Base-by-base conservation (phyloP, 2,888 invertebrate species). In the Cheiracanthium punctorium region DNA sequence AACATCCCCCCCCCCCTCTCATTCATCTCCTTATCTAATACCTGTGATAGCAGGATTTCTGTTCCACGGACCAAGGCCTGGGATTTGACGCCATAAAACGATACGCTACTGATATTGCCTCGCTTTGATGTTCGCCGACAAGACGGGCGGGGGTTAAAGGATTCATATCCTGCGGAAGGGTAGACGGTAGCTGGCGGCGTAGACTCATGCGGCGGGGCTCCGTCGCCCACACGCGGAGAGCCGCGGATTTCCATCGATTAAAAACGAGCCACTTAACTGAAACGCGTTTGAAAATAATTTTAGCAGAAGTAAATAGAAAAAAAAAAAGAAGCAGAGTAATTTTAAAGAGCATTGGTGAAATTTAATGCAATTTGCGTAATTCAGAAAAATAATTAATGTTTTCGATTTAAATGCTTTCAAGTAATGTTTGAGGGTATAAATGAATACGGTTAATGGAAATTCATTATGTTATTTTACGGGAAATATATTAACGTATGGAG, bases 1-100 rank as follows among this genome's bases (percentile, higher is more conserved):
- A 71, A 73, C 37, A 72, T 33, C 72, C 72, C 73, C 41, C 70
- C 58, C 67, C 52, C 48, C 33, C 32, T 1, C 30, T 33, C 69
- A 69, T 37, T 37, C 58, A 58, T 32, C 69, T 69, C 69, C 74
- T 82, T 77, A 71, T 77, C 77, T 81, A 52, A 80, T 73, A 52
- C 64, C 81, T 32, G 75, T 73, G 73, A 80, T 80, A 74, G 70
- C 71, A 82, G 73, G 84, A 85, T 85, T 82, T 82, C 76, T 76
- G 76, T 70, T 24, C 69, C 69, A 29, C 72, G 77, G 77, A 58
- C 67, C 74, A 77, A 70, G 74, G 74, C 79, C 69, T 72, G 24
- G 79, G 84, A 82, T 82, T 82, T 82, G 76, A 82, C 76, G 82
- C 82, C 82, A 65, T 84, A 84, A 77, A 84, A 77, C 71, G 77